Evolutionary conservation across 2,888 invertebrate genomes (phyloP).

Genomic region (Trachelus stipa): DNA sequence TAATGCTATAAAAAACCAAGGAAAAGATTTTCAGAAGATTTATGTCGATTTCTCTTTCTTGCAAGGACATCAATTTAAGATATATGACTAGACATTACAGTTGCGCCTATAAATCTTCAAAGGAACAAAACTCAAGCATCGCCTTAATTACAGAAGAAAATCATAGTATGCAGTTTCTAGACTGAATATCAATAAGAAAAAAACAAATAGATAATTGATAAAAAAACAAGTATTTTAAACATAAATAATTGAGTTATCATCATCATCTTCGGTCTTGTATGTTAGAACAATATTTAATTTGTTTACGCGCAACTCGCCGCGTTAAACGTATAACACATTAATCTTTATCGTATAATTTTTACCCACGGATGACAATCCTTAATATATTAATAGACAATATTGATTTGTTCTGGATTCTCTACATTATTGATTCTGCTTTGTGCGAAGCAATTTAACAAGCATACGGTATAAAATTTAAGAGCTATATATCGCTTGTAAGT

Average conservation of each 20-base stretch:
- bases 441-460: slow-evolving; percentile 7
- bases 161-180: not conserved
- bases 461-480: slow-evolving; percentile 4
- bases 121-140: not conserved
- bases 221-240: not conserved
- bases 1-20: slow-evolving; percentile 33
- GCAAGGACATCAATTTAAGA: slow-evolving; percentile 32
- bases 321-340: not conserved
- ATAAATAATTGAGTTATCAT: not conserved
- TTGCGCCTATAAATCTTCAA: slow-evolving; percentile 27
- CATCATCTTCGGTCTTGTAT: not conserved
- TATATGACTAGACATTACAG: slow-evolving; percentile 53
- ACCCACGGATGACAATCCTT: not conserved
- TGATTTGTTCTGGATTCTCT: not conserved
- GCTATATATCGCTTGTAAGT: not conserved
- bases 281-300: not conserved
- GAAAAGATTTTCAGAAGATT: slow-evolving; percentile 14
- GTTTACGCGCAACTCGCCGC: not conserved
- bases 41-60: not conserved
- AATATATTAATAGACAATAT: not conserved
- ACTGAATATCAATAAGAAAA: not conserved
- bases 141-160: not conserved
- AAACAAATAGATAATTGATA: not conserved
- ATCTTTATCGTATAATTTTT: not conserved
- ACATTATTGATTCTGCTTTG: slow-evolving; percentile 7